phyloP scores from a whole-genome alignment of 2,888 invertebrate genomes.

The Netelia virgata region DNA sequence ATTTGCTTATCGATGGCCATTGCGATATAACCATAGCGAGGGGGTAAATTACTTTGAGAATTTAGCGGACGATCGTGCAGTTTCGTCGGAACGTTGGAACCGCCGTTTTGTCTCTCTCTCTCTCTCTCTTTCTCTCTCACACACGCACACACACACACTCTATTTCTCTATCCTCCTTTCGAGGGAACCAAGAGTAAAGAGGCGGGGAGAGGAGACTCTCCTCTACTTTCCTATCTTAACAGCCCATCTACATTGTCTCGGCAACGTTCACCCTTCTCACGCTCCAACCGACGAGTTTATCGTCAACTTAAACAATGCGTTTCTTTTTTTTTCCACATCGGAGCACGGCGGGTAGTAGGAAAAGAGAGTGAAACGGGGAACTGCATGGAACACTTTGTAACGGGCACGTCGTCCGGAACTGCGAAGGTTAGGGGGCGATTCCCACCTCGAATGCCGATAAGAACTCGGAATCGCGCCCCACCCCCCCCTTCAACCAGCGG shows the following conservation, averaged over 20 bases:
- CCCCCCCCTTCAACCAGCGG: constrained; percentile 27
- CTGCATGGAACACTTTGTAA: constrained; percentile 62
- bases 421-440: constrained; percentile 69
- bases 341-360: constrained; percentile 51
- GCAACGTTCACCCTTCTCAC: constrained; percentile 70
- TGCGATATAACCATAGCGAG: constrained; percentile 19
- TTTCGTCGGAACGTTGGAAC: background rate
- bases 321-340: constrained; percentile 68
- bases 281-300: constrained; percentile 75
- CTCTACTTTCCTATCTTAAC: constrained; percentile 81
- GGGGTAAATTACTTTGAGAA: constrained; percentile 63
- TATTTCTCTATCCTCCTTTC: constrained; percentile 34
- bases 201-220: constrained; percentile 41
- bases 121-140: constrained; percentile 53
- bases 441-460: constrained; percentile 68
- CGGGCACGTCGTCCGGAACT: constrained; percentile 65
- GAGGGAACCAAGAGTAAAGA: constrained; percentile 31
- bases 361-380: constrained; percentile 38
- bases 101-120: constrained; percentile 14
- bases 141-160: constrained; percentile 25
- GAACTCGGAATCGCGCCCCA: constrained; percentile 64
- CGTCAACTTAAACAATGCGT: constrained; percentile 76
- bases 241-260: constrained; percentile 83
- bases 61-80: constrained; percentile 60
- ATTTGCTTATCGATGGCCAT: constrained; percentile 62